Percentiles rank a stretch among this genome's conserved stretches.
Evolutionary conservation across 2,113 vertebrate genomes (phyloP).

Genomic region (Rhinopomastus cyanomelas): DNA sequence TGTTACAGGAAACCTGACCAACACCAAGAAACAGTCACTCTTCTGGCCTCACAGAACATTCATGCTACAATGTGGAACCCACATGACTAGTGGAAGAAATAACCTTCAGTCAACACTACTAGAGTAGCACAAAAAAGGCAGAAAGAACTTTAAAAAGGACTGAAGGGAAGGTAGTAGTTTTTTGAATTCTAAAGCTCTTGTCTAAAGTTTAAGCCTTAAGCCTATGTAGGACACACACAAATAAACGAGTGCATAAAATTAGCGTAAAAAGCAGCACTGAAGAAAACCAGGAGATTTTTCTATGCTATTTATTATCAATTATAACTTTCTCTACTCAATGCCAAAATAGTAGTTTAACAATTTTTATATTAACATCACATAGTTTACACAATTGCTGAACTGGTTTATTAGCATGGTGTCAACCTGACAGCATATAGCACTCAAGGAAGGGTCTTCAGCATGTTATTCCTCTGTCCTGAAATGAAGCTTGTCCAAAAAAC

Average conservation of each 20-base stretch:
- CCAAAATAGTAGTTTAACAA: neutral
- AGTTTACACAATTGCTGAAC: neutral
- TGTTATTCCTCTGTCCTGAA: neutral
- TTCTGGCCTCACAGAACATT: neutral
- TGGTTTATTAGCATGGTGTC: neutral
- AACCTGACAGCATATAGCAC: neutral
- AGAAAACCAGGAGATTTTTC: neutral
- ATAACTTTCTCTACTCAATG: neutral
- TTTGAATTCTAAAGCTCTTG: neutral
- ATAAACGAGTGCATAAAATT: neutral
- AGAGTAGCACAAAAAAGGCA: neutral
- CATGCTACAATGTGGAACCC: neutral
- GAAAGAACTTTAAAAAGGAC: neutral
- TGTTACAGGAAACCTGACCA: neutral
- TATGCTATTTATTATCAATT: neutral
- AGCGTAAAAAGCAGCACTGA: neutral
- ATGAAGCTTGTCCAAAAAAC: neutral
- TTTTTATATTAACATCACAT: neutral
- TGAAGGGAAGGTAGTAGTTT: neutral
- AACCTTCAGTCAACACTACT: neutral
- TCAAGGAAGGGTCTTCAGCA: neutral
- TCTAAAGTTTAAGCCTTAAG: neutral
- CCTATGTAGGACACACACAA: neutral
- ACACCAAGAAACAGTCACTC: neutral
- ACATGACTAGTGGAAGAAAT: neutral